Evolutionary conservation across 2,113 vertebrate genomes (phyloP).

Genomic region (Miniopterus natalensis): DNA sequence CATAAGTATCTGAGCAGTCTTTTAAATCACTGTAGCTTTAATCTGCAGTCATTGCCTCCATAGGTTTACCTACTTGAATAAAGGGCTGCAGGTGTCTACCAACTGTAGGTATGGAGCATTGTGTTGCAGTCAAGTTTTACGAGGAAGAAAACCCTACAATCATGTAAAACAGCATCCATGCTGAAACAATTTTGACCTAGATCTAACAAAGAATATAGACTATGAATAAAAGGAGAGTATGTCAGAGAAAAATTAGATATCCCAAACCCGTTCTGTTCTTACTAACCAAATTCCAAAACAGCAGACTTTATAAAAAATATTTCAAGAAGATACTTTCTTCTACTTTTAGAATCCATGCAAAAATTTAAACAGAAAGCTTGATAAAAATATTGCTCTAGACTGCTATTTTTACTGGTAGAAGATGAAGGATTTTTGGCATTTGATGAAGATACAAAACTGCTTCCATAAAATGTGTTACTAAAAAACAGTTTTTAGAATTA

Average conservation of each 20-base stretch:
- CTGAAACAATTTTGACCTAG: background rate
- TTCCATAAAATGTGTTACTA: constrained; percentile 50
- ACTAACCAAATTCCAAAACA: constrained; percentile 49
- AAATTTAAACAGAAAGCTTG: constrained; percentile 44
- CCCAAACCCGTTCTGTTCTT: background rate
- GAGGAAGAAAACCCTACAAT: background rate
- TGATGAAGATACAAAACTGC: constrained; percentile 49
- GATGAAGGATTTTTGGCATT: constrained; percentile 60
- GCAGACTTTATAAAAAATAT: constrained; percentile 44
- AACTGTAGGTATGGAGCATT: background rate
- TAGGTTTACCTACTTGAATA: background rate
- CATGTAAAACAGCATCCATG: background rate
- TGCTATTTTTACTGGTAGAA: constrained; percentile 48
- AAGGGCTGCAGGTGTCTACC: background rate
- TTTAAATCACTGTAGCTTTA: background rate
- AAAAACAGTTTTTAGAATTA: constrained; percentile 43
- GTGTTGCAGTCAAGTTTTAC: background rate
- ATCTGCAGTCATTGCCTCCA: background rate
- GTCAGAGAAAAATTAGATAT: background rate
- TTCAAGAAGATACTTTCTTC: constrained; percentile 29
- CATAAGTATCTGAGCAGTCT: background rate
- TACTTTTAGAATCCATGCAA: constrained; percentile 29
- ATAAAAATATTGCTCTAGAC: constrained; percentile 22
- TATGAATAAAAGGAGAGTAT: background rate
- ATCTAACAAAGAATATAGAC: background rate